A percentile compares a stretch with the other conserved stretches of the same genome.
These are phyloP conservation scores for Struthidea cinerea DNA, from an alignment of 2,113 vertebrate genomes.

Conservation along the genomic window DNA sequence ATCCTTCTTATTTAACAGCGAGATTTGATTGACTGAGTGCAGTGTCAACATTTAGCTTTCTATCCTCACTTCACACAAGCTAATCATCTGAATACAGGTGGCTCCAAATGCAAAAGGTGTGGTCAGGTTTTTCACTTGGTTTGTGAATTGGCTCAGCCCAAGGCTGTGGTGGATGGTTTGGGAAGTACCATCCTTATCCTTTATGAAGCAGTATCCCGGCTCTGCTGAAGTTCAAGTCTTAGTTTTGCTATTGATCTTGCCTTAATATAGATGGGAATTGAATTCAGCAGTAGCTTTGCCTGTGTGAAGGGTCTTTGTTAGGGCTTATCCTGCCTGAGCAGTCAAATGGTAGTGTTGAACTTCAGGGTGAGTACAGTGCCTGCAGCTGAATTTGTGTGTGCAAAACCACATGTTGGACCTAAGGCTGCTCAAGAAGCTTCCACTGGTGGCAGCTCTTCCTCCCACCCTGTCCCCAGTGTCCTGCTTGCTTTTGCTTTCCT, in stretches of 20 bases:
- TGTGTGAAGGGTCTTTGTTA: not conserved
- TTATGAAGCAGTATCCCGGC: not conserved
- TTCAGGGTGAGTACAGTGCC: not conserved
- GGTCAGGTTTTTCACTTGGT: not conserved
- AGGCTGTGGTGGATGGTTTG: not conserved
- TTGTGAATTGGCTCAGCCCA: not conserved
- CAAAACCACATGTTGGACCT: not conserved
- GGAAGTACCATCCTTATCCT: not conserved
- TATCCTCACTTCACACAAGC: not conserved
- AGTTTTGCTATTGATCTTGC: not conserved
- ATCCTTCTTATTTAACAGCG: conserved; percentile 21
- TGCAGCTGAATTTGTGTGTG: not conserved
- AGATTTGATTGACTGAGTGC: conserved; percentile 20
- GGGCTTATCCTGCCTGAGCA: not conserved
- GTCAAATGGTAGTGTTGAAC: not conserved
- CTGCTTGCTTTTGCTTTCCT: not conserved
- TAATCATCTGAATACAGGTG: not conserved
- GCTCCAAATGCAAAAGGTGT: not conserved
- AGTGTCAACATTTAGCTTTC: conserved; percentile 23
- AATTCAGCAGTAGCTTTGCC: not conserved
- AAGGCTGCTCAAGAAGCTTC: not conserved
- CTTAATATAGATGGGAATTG: not conserved
- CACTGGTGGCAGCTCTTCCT: not conserved
- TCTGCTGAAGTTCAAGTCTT: not conserved
- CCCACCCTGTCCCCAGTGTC: too few species aligned